Evolutionary conservation across 1,140 invertebrate species (phyloP), one percentile per base, ranked within the genome.

Genomic region (Plectrocnemia conspersa): DNA sequence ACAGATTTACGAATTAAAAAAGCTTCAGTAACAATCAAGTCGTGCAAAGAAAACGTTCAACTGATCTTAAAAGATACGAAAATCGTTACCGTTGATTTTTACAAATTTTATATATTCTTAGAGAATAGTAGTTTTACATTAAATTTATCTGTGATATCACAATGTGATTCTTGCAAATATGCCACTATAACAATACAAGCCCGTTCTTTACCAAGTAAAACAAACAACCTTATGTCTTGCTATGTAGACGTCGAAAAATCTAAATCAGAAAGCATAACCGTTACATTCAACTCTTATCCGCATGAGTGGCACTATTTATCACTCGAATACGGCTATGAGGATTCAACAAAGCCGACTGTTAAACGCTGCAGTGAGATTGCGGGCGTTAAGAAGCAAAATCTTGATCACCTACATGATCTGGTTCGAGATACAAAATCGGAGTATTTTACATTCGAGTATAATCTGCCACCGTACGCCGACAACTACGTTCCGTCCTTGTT

Each of bases 391-490:
- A 38, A 65, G 65, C 54, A 52, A 55, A 52, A 61, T 65, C n/a
- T 54, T 15, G 70, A 73, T 59, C 45, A 63, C 50, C 72, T 65
- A 65, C 75, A 63, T 46, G 66, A 76, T n/a, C 66, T 88, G 36
- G 72, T 81, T 55, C 73, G 83, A n/a, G 82, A 82, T 56, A 79
- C 82, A 1, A 79, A 79, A 59, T 77, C 81, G 11, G 79, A 84
- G 36, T 86, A 85, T 62, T 88, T 87, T 62, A 73, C 80, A 9
- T 87, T 83, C 59, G 82, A 85, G 24, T 88, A 82, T 59, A 82
- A 85, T 53, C 65, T 86, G 50, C 67, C 81, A 0, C 70, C 73
- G 0, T 76, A 75, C 32, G 65, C 64, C 29, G 76, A 84, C 44
- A 77, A 78, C 55, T 67, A 82, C 46, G 76, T 80, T 21, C 77